These are phyloP conservation scores for Sminthurides aquaticus DNA, from an alignment of 2,888 invertebrate species.

Conservation along the genomic window DNA sequence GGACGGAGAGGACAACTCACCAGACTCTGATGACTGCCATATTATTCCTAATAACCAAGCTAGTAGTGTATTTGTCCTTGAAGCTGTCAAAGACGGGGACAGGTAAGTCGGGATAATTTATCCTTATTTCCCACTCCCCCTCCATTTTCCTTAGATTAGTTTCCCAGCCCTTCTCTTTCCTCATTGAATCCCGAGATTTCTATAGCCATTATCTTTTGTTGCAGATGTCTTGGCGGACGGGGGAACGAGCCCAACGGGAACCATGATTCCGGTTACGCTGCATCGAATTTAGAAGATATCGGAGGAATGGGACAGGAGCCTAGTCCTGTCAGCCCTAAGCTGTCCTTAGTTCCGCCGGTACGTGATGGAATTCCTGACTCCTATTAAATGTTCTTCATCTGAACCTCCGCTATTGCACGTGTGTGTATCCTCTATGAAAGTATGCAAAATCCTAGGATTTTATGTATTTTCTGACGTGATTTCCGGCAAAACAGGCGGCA, in stretches of 20 bases:
- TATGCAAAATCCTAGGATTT: no score
- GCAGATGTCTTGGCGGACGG: conserved; percentile 8
- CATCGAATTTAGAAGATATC: conserved; percentile 54
- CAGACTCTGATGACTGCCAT: conserved; percentile 59
- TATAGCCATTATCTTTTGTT: no score
- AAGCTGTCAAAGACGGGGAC: conserved; percentile 65
- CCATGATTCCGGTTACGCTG: conserved; percentile 75
- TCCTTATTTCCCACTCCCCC: not conserved
- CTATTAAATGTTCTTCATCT: no score
- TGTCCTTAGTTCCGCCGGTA: conserved; percentile 37
- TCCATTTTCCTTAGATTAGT: not conserved
- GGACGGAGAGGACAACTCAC: conserved; percentile 46
- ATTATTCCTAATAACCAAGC: conserved; percentile 78
- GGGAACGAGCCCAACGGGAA: conserved; percentile 64
- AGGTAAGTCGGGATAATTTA: conserved; percentile 30
- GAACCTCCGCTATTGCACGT: no score
- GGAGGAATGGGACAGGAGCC: conserved; percentile 35
- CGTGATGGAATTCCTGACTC: no score
- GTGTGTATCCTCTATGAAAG: no score
- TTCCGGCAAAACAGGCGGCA: no score
- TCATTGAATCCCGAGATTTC: not conserved
- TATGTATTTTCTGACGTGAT: no score
- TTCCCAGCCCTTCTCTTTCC: not conserved
- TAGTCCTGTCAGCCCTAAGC: conserved; percentile 37
- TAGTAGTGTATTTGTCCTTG: conserved; percentile 81